Evolutionary conservation across 2,113 vertebrate genomes (phyloP).

Genomic region (Solenodon paradoxus): DNA sequence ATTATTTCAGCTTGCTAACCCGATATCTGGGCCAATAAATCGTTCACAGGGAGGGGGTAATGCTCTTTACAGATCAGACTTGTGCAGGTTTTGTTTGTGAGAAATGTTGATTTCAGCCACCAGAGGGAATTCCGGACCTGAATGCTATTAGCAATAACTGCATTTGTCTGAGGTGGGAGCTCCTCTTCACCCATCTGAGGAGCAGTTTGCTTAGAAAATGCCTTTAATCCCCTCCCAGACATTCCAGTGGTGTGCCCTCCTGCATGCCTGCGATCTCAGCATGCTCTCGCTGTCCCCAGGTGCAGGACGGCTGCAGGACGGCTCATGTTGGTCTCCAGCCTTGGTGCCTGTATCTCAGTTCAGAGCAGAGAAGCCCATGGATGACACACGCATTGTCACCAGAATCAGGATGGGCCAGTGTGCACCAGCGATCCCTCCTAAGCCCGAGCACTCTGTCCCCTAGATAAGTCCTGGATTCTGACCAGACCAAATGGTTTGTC

Average conservation of each 20-base stretch:
- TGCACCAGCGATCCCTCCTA: background rate
- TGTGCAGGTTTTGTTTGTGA: slow-evolving; percentile 58
- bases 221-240: slow-evolving; percentile 51
- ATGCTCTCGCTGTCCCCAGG: background rate
- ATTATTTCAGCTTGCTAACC: slow-evolving; percentile 77
- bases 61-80: slow-evolving; percentile 58
- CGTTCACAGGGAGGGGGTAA: slow-evolving; percentile 64
- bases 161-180: background rate
- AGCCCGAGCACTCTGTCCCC: background rate
- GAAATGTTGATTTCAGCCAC: slow-evolving; percentile 62
- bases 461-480: background rate
- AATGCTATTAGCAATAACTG: background rate
- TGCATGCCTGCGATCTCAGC: background rate
- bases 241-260: background rate
- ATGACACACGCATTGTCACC: no score
- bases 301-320: background rate
- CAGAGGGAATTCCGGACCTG: slow-evolving; percentile 48
- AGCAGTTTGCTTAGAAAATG: slow-evolving; percentile 21
- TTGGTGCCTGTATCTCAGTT: background rate
- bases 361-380: background rate
- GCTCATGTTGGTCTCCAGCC: background rate
- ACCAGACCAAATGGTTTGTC: background rate
- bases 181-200: slow-evolving; percentile 11
- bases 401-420: background rate
- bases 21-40: slow-evolving; percentile 73